Conservation (phyloP, 2,113 vertebrate genomes). For the Pluvialis apricaria region DNA sequence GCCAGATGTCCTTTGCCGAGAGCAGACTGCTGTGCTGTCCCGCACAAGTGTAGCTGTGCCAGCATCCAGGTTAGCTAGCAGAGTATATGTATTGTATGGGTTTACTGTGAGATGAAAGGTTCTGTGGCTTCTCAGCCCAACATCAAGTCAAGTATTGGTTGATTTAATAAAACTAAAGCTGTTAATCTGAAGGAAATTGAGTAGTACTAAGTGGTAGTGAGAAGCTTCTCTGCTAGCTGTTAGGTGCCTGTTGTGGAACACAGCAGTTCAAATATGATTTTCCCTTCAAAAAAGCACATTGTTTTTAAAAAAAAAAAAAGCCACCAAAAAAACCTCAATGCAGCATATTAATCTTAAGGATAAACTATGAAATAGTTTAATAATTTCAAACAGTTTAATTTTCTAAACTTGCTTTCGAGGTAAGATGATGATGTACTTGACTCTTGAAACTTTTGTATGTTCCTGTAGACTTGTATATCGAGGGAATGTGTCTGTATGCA, state of each 20-base stretch:
- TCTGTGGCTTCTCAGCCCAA: neutral
- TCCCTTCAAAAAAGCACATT: neutral
- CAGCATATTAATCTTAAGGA: neutral
- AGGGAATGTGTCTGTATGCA: neutral
- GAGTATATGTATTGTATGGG: fast-evolving
- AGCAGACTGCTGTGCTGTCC: neutral
- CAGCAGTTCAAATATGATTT: neutral
- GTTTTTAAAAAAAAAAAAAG: neutral
- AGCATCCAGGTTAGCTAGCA: neutral
- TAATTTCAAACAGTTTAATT: neutral
- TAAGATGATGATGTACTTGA: neutral
- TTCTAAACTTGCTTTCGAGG: neutral
- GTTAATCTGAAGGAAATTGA: neutral
- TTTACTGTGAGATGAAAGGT: neutral
- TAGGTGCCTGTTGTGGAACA: neutral
- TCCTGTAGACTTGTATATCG: neutral
- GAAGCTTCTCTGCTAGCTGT: neutral
- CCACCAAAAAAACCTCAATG: neutral
- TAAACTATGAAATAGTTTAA: neutral
- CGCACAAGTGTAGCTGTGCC: neutral
- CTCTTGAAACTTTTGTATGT: neutral
- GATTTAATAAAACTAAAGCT: neutral
- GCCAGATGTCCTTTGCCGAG: neutral
- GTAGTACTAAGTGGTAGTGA: neutral
- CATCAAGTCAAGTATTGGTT: neutral